Base-by-base conservation (phyloP, 2,888 invertebrate genomes). In the Phyto melanocephala region DNA sequence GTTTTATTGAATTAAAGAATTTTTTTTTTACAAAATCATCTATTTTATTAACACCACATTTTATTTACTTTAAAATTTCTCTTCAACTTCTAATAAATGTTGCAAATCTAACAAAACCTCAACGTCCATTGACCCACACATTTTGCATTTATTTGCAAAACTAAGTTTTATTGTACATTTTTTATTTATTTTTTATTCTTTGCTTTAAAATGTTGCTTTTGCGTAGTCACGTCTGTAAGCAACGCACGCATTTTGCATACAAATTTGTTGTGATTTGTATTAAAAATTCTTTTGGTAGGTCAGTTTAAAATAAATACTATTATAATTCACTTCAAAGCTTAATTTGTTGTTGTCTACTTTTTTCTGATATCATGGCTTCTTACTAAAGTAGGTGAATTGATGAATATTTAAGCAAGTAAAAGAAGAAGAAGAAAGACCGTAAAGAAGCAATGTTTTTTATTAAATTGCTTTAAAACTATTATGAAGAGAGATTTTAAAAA, bases 201-300 rank as follows among this genome's bases (percentile, higher is more conserved):
- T 56, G 6, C 22, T 47, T 20, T 20, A 22, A 47, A 5, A 47
- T 47, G 20, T 35, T 28, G 56, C 13, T 45, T 67, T 67, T 67
- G 82, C 70, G 58, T 71, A 75, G 79, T 82, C 82, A 79, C 75
- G 79, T 82, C 71, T 42, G 11, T 22, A 13, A 17, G n/a, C 37
- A 35, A 40, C 28, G 35, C 45, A 76, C 60, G 54, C 79, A 54
- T 47, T 50, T 54, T 37, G 79, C 63, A 75, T 75, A 78, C 54
- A 62, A 81, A 81, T 74, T 68, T 68, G 74, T n/a, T 54, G 52
- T 65, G 52, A 20, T 76, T 60, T 60, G 60, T 45, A 58, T 13
- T 71, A 68, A 58, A 42, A 79, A 80, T 74, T 80, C 75, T 82
- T 79, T 82, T 82, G 82, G 82, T 82, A 82, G 82, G 82, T 82